phyloP scores from a whole-genome alignment of 2,888 invertebrate species.

The Synergus japonicus region DNA sequence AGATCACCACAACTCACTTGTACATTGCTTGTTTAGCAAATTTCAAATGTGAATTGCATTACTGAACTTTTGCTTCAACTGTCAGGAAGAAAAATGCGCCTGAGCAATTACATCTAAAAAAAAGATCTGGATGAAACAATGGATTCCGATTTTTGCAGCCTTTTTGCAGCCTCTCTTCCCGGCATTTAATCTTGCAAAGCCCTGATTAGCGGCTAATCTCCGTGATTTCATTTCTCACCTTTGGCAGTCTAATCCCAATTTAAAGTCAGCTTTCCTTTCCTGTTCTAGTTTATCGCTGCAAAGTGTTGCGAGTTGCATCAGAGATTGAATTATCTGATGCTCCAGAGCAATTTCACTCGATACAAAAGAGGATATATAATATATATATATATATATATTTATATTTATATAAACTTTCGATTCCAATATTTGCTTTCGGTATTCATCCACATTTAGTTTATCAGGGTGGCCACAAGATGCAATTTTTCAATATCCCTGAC shows the following conservation, averaged over 20 bases:
- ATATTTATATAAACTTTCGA: background rate
- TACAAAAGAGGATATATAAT: background rate
- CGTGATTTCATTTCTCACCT: conserved; percentile 19
- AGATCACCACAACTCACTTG: background rate
- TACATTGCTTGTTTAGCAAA: background rate
- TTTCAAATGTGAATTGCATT: background rate
- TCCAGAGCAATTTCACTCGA: conserved; percentile 8
- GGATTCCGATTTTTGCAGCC: background rate
- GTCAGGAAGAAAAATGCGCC: background rate
- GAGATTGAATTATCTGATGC: conserved; percentile 20
- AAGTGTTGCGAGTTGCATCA: conserved; percentile 2
- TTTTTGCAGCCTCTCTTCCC: background rate
- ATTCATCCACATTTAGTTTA: background rate
- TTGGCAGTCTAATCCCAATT: conserved; percentile 18
- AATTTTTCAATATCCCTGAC: no score
- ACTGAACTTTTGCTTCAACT: background rate
- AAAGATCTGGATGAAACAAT: background rate
- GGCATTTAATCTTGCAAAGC: conserved; percentile 1
- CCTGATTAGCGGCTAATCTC: conserved; percentile 12
- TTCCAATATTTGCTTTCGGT: background rate
- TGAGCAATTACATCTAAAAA: background rate
- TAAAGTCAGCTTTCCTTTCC: conserved; percentile 21
- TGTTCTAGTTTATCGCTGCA: background rate
- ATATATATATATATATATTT: no score
- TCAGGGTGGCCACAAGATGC: no score